phyloP scores from a whole-genome alignment of 2,888 invertebrate genomes.

The Synergus gifuensis region DNA sequence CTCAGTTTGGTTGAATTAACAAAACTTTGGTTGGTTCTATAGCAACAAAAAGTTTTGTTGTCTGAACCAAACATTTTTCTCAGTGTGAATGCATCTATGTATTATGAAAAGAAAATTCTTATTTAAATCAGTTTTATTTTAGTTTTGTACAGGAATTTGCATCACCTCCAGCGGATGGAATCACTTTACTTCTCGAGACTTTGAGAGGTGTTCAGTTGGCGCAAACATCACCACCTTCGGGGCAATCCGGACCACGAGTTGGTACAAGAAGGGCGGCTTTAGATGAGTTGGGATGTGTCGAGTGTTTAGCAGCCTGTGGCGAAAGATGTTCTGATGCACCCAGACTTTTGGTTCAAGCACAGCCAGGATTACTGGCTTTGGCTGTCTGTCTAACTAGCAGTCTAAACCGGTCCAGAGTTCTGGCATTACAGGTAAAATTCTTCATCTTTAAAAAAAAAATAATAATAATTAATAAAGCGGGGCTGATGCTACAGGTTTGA shows the following conservation, averaged over 20 bases:
- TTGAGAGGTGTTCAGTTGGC: constrained; percentile 91
- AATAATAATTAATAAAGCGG: neutral
- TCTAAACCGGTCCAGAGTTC: constrained; percentile 89
- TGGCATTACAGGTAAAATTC: constrained; percentile 88
- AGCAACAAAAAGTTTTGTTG: no score
- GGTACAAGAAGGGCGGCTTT: constrained; percentile 84
- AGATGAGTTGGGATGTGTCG: constrained; percentile 93
- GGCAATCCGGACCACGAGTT: constrained; percentile 69
- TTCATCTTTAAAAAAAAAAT: constrained; percentile 3
- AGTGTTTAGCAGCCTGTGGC: constrained; percentile 91
- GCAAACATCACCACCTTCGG: constrained; percentile 82
- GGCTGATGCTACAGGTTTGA: neutral
- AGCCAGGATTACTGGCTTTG: constrained; percentile 90
- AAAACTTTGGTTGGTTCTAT: no score
- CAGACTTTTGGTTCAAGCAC: constrained; percentile 86
- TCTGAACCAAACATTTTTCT: no score
- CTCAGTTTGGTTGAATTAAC: no score
- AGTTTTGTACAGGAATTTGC: constrained; percentile 97
- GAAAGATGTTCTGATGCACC: constrained; percentile 89
- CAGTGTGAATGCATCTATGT: no score
- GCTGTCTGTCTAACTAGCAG: constrained; percentile 94
- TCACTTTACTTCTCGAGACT: constrained; percentile 90
- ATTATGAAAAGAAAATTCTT: no score
- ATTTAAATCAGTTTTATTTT: constrained; percentile 66
- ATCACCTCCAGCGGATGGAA: constrained; percentile 92